These are phyloP conservation scores for Dynastes maya DNA, from an alignment of 2,888 invertebrate species.

Conservation along the genomic window DNA sequence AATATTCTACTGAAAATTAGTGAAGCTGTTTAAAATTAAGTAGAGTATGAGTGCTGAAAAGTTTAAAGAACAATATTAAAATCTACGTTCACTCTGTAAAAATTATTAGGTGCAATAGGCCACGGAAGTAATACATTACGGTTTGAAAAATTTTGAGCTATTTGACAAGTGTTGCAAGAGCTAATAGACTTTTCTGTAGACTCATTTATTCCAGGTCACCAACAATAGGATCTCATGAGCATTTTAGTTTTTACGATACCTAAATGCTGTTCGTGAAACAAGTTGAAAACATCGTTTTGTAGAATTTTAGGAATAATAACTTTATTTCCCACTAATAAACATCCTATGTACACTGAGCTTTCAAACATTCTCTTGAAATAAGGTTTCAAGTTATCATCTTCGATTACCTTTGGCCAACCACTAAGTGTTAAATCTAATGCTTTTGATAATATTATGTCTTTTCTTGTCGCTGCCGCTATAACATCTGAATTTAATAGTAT, in stretches of 20 bases:
- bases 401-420: slow-evolving; percentile 6
- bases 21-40: no score
- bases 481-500: slow-evolving; percentile 1
- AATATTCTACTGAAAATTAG: no score
- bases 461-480: slow-evolving; percentile 23
- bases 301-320: neutral
- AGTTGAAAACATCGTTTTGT: neutral
- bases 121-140: no score
- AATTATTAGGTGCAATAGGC: no score
- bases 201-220: neutral
- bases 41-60: no score
- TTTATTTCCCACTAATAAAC: slow-evolving; percentile 14
- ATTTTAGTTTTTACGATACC: slow-evolving; percentile 14
- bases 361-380: slow-evolving; percentile 4
- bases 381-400: slow-evolving; percentile 10
- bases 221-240: slow-evolving; percentile 10
- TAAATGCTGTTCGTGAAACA: slow-evolving; percentile 8
- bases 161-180: no score
- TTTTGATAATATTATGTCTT: slow-evolving; percentile 15
- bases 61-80: no score
- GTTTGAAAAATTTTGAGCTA: neutral
- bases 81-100: no score
- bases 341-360: neutral
- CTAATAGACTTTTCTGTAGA: neutral
- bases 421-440: neutral